Evolutionary conservation across 2,888 invertebrate genomes (phyloP).

Genomic region (Torymus auratus): DNA sequence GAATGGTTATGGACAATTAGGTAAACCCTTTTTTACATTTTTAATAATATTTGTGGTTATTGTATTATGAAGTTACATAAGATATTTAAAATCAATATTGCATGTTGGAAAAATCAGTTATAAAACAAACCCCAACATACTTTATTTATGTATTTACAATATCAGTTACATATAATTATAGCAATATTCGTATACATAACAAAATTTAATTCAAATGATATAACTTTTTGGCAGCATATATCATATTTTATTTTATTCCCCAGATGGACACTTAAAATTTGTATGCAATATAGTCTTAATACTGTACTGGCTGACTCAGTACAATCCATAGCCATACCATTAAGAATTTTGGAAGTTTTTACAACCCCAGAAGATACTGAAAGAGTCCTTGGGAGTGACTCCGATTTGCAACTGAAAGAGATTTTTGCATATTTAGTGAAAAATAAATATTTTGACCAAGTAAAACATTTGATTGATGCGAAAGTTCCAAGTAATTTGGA

Average conservation of each 20-base stretch:
- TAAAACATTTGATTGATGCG: constrained; percentile 84
- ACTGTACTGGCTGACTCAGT: constrained; percentile 62
- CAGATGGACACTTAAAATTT: constrained; percentile 79
- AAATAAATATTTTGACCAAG: constrained; percentile 83
- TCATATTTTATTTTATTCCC: constrained; percentile 55
- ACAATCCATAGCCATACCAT: constrained; percentile 83
- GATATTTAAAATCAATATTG: too few relatives aligned
- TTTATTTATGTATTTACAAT: not conserved
- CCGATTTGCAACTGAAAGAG: constrained; percentile 72
- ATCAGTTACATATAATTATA: not conserved
- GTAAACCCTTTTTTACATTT: constrained; percentile 61
- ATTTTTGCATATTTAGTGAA: constrained; percentile 72
- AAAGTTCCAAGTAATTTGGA: constrained; percentile 85
- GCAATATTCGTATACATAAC: not conserved
- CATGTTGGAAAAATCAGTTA: not conserved
- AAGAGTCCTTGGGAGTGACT: constrained; percentile 63
- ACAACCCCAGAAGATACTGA: constrained; percentile 78
- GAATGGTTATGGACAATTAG: constrained; percentile 77
- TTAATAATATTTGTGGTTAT: not conserved
- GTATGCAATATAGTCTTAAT: constrained; percentile 79
- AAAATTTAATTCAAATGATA: constrained; percentile 7
- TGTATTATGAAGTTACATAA: too few relatives aligned
- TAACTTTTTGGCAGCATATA: not conserved
- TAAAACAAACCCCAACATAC: not conserved
- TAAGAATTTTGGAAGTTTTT: constrained; percentile 88